Base-by-base conservation (phyloP, 2,797 vertebrate genomes). In the Bradypodion pumilum region DNA sequence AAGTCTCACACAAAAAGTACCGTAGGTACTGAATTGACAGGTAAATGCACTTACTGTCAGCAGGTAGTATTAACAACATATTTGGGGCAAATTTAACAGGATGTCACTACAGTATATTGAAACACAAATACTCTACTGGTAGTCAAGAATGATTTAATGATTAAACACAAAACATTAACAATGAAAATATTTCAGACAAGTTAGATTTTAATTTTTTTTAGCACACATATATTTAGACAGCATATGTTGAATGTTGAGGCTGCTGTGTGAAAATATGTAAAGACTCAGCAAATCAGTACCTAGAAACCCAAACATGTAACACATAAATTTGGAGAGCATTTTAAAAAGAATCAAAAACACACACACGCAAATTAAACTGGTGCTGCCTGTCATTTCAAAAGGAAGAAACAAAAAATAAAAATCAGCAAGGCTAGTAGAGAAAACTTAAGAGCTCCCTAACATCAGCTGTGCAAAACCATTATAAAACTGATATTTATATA, bases 121-220 rank as follows among this genome's bases (percentile, higher is more conserved):
- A 93, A 89, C 78, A 16, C 86, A 88, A 91, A 73, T 88, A 94
- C n/a, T n/a, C n/a, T n/a, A n/a, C 49, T 86, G 87, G 89, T 95
- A 93, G 95, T 95, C 95, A 95, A 96, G 95, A 95, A 87, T 88
- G 89, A 95, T 96, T 96, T 96, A 96, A 96, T 96, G 96, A 95
- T 95, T 95, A 95, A 95, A 94, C 93, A 92, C 93, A 93, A 93
- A 93, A 93, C 87, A 91, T 94, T 92, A 94, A 95, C 92, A 95
- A 93, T 81, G 89, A 91, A 89, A 92, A 86, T 87, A 93, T 95
- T 89, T 92, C 93, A 93, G 93, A 95, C 91, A 94, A 95, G 94
- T 91, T 92, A 93, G 94, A 91, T 86, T 90, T 93, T 93, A 91
- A 84, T 93, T 94, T 93, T 94, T 93, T 95, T 93, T 90, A 93